Conservation (phyloP, 1,140 invertebrate genomes). For the Plectrocnemia conspersa region DNA sequence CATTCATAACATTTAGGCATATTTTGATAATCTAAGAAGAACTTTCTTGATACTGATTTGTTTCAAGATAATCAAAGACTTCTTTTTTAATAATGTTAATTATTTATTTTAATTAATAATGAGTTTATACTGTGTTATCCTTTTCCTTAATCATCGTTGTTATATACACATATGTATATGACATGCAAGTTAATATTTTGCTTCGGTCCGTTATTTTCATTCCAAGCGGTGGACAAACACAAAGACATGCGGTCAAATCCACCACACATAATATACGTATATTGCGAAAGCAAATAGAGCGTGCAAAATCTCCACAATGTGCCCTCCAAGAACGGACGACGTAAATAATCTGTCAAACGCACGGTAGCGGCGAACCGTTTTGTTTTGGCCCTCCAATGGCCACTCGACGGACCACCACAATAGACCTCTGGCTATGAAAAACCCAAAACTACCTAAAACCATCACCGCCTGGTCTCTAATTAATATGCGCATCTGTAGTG, state of each 20-base stretch:
- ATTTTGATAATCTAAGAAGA: too few species aligned
- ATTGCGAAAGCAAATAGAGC: slow-evolving; percentile 16
- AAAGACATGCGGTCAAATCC: slow-evolving; percentile 7
- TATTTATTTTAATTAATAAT: background rate
- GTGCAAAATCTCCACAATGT: slow-evolving; percentile 11
- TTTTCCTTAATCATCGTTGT: too few species aligned
- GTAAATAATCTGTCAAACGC: slow-evolving; percentile 35
- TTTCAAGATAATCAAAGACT: too few species aligned
- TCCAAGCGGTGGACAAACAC: slow-evolving; percentile 3
- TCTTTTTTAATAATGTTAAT: background rate
- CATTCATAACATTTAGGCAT: too few species aligned
- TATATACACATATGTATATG: background rate
- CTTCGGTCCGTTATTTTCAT: slow-evolving; percentile 11
- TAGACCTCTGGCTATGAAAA: slow-evolving; percentile 31
- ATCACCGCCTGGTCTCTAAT: too few species aligned
- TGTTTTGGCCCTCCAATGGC: slow-evolving; percentile 34
- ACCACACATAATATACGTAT: too few species aligned
- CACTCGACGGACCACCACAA: slow-evolving; percentile 28
- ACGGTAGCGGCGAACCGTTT: slow-evolving; percentile 26
- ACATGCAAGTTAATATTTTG: background rate
- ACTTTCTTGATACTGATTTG: too few species aligned
- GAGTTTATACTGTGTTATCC: too few species aligned
- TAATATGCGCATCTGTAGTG: too few species aligned
- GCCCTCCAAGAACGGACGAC: slow-evolving; percentile 14
- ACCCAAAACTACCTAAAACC: too few species aligned